These are phyloP conservation scores for Australoheros facetus DNA, from an alignment of 2,797 vertebrate species.

Conservation along the genomic window DNA sequence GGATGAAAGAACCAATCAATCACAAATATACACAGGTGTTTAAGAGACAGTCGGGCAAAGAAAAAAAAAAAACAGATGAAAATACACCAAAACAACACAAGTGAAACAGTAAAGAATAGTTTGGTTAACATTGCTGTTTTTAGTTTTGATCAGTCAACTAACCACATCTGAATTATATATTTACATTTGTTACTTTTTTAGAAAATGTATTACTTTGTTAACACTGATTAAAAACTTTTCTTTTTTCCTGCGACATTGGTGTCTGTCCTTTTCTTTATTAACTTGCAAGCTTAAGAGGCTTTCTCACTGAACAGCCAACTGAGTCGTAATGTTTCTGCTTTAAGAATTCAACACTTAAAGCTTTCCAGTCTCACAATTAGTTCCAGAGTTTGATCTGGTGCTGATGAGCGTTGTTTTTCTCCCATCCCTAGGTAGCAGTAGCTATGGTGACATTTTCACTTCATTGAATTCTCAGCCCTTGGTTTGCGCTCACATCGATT, in stretches of 20 bases:
- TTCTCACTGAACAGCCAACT: not conserved
- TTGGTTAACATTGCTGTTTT: not conserved
- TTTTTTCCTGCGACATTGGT: not conserved
- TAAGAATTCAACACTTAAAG: not conserved
- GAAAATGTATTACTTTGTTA: not conserved
- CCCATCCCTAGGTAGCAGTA: conserved; percentile 8
- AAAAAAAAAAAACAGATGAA: not conserved
- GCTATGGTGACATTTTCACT: conserved; percentile 44
- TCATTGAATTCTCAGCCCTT: conserved; percentile 27
- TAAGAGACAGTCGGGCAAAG: not conserved
- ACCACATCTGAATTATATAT: not conserved
- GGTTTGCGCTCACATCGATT: conserved; percentile 46
- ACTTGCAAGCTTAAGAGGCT: not conserved
- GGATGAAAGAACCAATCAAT: not conserved
- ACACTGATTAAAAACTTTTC: not conserved
- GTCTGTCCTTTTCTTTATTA: not conserved
- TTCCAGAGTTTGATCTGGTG: conserved; percentile 14
- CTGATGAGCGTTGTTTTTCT: conserved; percentile 37
- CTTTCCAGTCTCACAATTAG: conserved; percentile 7
- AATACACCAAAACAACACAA: not conserved
- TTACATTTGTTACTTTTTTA: no score
- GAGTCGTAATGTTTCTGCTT: not conserved
- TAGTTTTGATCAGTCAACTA: not conserved
- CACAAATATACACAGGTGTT: not conserved
- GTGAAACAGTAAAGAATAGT: not conserved